phyloP scores from a whole-genome alignment of 2,797 vertebrate species.

The Balearica regulorum region DNA sequence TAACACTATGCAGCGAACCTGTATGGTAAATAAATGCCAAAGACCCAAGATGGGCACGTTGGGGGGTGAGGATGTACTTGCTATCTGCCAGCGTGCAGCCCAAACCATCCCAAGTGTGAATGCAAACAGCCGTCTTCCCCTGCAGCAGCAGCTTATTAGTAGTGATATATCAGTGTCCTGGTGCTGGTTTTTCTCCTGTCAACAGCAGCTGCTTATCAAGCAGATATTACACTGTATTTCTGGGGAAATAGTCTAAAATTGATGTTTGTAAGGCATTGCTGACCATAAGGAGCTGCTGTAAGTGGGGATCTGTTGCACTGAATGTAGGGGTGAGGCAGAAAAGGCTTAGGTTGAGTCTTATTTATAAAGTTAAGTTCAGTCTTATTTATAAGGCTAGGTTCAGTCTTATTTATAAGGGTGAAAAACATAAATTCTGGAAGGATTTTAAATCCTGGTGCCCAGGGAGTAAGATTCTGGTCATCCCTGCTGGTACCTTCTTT shows the following conservation, averaged over 20 bases:
- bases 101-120: neutral
- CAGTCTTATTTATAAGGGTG: neutral
- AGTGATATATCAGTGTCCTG: neutral
- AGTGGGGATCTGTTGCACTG: neutral
- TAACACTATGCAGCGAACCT: fast-evolving
- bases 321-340: neutral
- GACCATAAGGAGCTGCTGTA: neutral
- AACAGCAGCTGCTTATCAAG: slow-evolving; percentile 20
- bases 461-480: neutral
- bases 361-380: neutral
- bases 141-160: neutral
- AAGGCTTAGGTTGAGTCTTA: neutral
- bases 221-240: neutral
- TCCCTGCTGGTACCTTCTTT: neutral
- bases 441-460: slow-evolving; percentile 2
- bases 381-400: neutral
- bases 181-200: neutral
- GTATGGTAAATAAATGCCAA: fast-evolving
- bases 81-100: neutral
- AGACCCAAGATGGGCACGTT: neutral
- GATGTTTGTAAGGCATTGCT: neutral
- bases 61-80: neutral
- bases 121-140: neutral
- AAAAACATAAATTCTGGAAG: neutral
- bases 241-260: neutral